phyloP scores from a whole-genome alignment of 1,140 invertebrate species.

The Prorops nasuta region DNA sequence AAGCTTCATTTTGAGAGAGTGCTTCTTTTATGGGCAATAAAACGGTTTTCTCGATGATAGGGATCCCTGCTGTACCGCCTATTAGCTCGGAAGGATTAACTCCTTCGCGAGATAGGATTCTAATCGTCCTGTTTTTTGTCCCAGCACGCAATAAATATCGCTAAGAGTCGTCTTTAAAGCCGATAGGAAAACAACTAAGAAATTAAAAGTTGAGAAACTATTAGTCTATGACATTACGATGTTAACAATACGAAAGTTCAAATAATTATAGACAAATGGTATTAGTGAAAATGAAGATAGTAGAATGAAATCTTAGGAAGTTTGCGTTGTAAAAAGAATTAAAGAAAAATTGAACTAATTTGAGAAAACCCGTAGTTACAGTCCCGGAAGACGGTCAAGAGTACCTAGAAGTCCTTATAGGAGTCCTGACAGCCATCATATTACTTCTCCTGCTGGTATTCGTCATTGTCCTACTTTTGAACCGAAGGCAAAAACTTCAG shows the following conservation, averaged over 20 bases:
- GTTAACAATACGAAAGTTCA: too few relatives aligned
- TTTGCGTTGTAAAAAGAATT: too few relatives aligned
- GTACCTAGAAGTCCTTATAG: slow-evolving; percentile 71
- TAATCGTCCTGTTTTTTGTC: not conserved
- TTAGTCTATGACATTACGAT: too few relatives aligned
- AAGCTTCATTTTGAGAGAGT: too few relatives aligned
- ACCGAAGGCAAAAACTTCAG: slow-evolving; percentile 65
- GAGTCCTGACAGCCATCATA: slow-evolving; percentile 70
- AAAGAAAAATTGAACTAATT: too few relatives aligned
- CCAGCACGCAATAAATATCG: not conserved
- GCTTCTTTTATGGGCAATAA: slow-evolving; percentile 13
- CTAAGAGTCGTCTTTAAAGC: too few relatives aligned
- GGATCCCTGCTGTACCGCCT: not conserved
- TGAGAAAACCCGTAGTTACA: too few relatives aligned
- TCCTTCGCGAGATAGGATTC: not conserved
- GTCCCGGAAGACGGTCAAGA: slow-evolving; percentile 63
- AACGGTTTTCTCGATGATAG: not conserved
- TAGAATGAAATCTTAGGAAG: too few relatives aligned
- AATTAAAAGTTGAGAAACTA: too few relatives aligned
- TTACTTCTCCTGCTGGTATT: slow-evolving; percentile 67
- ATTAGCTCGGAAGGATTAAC: not conserved
- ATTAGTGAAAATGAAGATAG: too few relatives aligned
- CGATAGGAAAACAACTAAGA: too few relatives aligned
- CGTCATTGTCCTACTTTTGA: slow-evolving; percentile 66
- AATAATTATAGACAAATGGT: too few relatives aligned